These are phyloP conservation scores for Xenopus laevis DNA, from an alignment of 2,113 vertebrate genomes.

Conservation along the genomic window DNA sequence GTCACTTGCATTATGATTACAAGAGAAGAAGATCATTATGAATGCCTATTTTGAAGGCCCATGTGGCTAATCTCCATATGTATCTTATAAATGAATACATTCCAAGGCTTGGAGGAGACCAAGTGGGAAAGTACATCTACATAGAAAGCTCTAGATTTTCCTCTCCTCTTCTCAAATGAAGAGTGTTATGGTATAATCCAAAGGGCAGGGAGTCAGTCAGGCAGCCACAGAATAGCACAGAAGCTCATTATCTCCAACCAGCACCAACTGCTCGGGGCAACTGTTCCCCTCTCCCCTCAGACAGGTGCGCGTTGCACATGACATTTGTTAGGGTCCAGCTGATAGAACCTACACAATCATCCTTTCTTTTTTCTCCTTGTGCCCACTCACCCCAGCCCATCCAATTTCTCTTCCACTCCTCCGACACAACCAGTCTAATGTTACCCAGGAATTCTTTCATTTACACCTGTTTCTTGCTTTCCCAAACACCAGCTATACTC, in stretches of 20 bases:
- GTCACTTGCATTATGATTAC: too few relatives aligned
- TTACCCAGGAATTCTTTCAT: neutral
- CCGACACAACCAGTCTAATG: neutral
- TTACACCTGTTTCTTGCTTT: conserved; percentile 21
- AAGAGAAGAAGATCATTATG: too few relatives aligned
- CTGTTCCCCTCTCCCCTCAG: conserved; percentile 1
- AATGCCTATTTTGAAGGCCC: too few relatives aligned
- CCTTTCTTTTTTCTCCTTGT: neutral
- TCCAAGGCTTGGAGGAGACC: too few relatives aligned
- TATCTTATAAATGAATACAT: too few relatives aligned
- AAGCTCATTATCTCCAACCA: conserved; percentile 1
- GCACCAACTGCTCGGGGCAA: conserved; percentile 9
- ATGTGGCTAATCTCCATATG: too few relatives aligned
- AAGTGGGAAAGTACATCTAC: too few relatives aligned
- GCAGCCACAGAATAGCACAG: conserved; percentile 29
- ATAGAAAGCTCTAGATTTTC: too few relatives aligned
- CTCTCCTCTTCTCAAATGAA: too few relatives aligned
- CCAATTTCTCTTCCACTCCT: neutral
- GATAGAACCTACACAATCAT: conserved; percentile 1
- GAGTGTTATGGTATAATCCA: too few relatives aligned
- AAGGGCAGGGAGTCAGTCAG: too few relatives aligned
- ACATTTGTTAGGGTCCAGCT: conserved; percentile 9
- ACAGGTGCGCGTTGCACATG: conserved; percentile 14
- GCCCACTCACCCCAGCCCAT: neutral
- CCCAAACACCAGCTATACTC: too few relatives aligned